These are phyloP conservation scores for Meta bourneti DNA, from an alignment of 2,888 invertebrate genomes.

Conservation along the genomic window DNA sequence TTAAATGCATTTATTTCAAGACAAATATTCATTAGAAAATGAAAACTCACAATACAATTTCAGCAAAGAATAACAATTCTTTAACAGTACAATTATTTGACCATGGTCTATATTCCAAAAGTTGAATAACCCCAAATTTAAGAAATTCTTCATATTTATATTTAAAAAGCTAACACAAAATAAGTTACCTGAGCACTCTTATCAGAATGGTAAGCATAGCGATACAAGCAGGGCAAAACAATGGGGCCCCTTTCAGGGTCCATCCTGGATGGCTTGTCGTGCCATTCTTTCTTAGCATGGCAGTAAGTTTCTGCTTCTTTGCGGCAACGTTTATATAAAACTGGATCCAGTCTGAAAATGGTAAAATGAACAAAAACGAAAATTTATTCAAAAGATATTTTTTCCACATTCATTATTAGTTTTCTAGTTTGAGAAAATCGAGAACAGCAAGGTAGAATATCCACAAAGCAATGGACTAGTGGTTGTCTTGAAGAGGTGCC, in stretches of 20 bases:
- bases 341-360: constrained; percentile 88
- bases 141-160: not conserved
- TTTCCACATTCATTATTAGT: not conserved
- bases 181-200: constrained; percentile 76
- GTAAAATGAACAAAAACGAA: constrained; percentile 74
- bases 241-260: constrained; percentile 90
- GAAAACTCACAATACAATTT: too few relatives aligned
- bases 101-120: too few relatives aligned
- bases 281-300: constrained; percentile 89
- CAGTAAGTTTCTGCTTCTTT: constrained; percentile 92
- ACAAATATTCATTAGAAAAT: too few relatives aligned
- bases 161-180: not conserved
- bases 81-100: too few relatives aligned
- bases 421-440: too few relatives aligned
- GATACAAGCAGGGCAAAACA: constrained; percentile 94
- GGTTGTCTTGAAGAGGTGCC: too few relatives aligned
- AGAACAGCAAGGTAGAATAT: too few relatives aligned
- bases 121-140: too few relatives aligned
- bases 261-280: constrained; percentile 85
- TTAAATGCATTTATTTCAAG: too few relatives aligned
- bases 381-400: not conserved
- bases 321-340: constrained; percentile 92
- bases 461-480: too few relatives aligned
- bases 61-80: too few relatives aligned
- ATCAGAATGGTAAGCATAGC: constrained; percentile 82